Percentiles rank a stretch among this genome's conserved stretches.
Evolutionary conservation across 1,140 invertebrate genomes (phyloP).

Genomic region (Matsumurasca onukii): DNA sequence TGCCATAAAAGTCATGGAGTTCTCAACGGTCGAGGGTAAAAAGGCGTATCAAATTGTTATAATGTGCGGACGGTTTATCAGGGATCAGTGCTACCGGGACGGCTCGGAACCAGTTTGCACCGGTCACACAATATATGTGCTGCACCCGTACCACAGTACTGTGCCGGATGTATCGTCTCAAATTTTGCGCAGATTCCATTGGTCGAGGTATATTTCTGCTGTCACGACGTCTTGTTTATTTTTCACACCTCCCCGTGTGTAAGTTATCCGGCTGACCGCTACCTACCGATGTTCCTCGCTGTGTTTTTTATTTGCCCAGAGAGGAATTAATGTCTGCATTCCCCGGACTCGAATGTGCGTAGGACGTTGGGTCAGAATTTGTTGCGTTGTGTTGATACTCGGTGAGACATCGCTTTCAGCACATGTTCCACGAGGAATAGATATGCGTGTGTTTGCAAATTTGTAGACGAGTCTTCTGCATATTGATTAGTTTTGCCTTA

Average conservation of each 20-base stretch:
- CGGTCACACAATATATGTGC: slow-evolving; percentile 1
- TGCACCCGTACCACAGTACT: not conserved
- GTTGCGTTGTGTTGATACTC: no score
- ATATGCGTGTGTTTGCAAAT: no score
- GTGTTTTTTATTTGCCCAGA: slow-evolving; percentile 1
- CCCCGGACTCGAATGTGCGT: not conserved
- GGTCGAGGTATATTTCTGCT: slow-evolving; percentile 10
- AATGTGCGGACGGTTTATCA: slow-evolving; percentile 12
- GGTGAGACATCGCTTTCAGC: no score
- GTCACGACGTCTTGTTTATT: slow-evolving; percentile 6
- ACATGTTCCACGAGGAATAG: no score
- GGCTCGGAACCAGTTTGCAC: slow-evolving; percentile 10
- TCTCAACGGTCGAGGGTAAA: slow-evolving; percentile 19
- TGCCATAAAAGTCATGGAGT: slow-evolving; percentile 23
- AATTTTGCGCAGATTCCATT: slow-evolving; percentile 21
- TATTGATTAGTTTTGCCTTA: no score
- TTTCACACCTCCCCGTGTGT: slow-evolving; percentile 21
- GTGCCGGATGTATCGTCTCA: slow-evolving; percentile 11
- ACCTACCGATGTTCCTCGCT: not conserved
- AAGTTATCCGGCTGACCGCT: slow-evolving; percentile 2
- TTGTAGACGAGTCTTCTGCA: no score
- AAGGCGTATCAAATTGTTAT: slow-evolving; percentile 26
- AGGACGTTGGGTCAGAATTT: no score
- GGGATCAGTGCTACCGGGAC: slow-evolving; percentile 18
- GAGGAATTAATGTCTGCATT: slow-evolving; percentile 20